These are phyloP conservation scores for Scomberomorus guttatus DNA, from an alignment of 2,797 vertebrate genomes.

Conservation along the genomic window DNA sequence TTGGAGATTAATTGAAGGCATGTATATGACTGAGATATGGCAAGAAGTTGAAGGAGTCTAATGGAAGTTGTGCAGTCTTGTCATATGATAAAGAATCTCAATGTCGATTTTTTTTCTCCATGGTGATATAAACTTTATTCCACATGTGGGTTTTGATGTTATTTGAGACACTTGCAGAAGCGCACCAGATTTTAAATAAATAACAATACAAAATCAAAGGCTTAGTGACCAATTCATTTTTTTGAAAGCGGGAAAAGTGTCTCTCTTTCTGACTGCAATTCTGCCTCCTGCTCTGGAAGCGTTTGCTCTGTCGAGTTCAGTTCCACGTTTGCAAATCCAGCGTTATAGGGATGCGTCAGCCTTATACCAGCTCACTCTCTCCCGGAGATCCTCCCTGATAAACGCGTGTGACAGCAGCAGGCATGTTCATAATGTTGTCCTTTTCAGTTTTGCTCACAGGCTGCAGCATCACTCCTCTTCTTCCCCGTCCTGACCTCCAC, in stretches of 20 bases:
- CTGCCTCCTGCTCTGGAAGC: neutral
- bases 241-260: neutral
- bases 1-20: slow-evolving; percentile 67
- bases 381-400: slow-evolving; percentile 16
- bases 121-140: neutral
- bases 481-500: slow-evolving; percentile 72
- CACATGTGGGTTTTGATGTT: slow-evolving; percentile 2
- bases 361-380: slow-evolving; percentile 4
- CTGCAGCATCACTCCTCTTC: slow-evolving; percentile 66
- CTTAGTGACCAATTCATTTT: neutral
- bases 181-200: neutral
- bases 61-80: slow-evolving; percentile 44
- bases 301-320: slow-evolving; percentile 3
- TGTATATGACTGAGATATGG: slow-evolving; percentile 54
- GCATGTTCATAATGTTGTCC: slow-evolving; percentile 54
- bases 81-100: slow-evolving; percentile 20
- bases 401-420: slow-evolving; percentile 49
- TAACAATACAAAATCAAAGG: slow-evolving; percentile 12
- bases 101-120: slow-evolving; percentile 8
- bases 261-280: neutral
- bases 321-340: slow-evolving; percentile 6
- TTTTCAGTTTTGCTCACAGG: slow-evolving; percentile 45
- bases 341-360: neutral
- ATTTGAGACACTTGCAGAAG: neutral
- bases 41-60: slow-evolving; percentile 55